Base-by-base conservation (phyloP, 2,888 invertebrate species). In the Argynnis bischoffii region DNA sequence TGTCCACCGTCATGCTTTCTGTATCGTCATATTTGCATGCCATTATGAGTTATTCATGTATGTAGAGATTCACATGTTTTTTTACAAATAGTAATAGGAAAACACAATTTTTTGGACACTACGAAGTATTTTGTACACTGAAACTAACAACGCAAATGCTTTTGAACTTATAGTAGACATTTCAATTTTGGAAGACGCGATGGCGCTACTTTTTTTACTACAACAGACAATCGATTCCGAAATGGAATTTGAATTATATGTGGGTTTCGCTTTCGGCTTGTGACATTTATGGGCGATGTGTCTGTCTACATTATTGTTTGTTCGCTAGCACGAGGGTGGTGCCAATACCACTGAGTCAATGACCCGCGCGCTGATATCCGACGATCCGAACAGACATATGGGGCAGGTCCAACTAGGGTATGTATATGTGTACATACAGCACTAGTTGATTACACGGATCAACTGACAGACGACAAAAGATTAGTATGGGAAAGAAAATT, bases 351-450 rank as follows among this genome's bases (percentile, higher is more conserved):
- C 97, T 93, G 98, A 98, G 94, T 97, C 97, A 94, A 97, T 98
- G 97, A 97, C 98, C 93, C 96, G 97, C 92, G 97, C 97, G 93
- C 96, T 98, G 94, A 98, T 98, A 93, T 96, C 96, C 93, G 98
- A 98, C 94, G 97, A 98, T 95, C 96, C 96, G 93, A 96, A 96
- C 94, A 95, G 96, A 94, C 95, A 96, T 93, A 95, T 96, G 93
- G 97, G 97, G 93, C 97, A 97, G 93, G 97, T 98, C 92, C 98
- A 98, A 94, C 95, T 98, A 94, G 98, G 98, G 97, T 98, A 97
- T 94, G 97, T 97, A 95, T 95, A 81, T 82, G 84, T 85, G 86
- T 86, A 88, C 86, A 89, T 86, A 87, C 89, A 81, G 79, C 86
- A 87, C 89, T 81, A 80, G 85, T 81, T 83, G 82, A 82, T 81